phyloP scores from a whole-genome alignment of 2,888 invertebrate species.

The Pomacea canaliculata region DNA sequence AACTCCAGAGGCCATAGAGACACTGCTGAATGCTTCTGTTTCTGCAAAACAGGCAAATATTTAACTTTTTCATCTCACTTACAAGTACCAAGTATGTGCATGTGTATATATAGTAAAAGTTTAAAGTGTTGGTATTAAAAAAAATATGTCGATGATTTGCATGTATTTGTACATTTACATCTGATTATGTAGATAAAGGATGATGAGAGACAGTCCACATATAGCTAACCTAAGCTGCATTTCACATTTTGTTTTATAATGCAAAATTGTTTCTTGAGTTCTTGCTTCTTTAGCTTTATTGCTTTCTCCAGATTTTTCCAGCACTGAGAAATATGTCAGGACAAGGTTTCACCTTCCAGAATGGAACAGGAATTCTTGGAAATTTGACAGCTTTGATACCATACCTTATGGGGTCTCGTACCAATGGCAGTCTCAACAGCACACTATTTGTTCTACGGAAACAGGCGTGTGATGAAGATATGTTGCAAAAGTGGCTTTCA shows the following conservation, averaged over 20 bases:
- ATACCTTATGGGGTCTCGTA: too few relatives aligned
- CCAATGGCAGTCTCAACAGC: too few relatives aligned
- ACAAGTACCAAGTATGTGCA: background rate
- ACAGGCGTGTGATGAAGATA: constrained; percentile 31
- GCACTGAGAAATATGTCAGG: background rate
- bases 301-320: background rate
- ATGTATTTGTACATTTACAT: too few relatives aligned
- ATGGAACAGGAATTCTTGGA: background rate
- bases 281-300: too few relatives aligned
- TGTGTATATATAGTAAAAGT: background rate
- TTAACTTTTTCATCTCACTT: background rate
- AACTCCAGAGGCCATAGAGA: constrained; percentile 42
- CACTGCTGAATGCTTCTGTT: constrained; percentile 49
- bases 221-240: too few relatives aligned
- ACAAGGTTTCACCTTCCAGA: background rate
- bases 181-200: too few relatives aligned
- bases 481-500: constrained; percentile 29
- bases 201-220: too few relatives aligned
- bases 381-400: background rate
- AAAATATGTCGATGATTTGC: background rate
- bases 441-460: constrained; percentile 12
- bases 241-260: too few relatives aligned
- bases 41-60: constrained; percentile 26
- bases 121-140: background rate
- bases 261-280: too few relatives aligned